Base-by-base conservation (phyloP, 2,888 invertebrate genomes). In the Halictus ligatus region DNA sequence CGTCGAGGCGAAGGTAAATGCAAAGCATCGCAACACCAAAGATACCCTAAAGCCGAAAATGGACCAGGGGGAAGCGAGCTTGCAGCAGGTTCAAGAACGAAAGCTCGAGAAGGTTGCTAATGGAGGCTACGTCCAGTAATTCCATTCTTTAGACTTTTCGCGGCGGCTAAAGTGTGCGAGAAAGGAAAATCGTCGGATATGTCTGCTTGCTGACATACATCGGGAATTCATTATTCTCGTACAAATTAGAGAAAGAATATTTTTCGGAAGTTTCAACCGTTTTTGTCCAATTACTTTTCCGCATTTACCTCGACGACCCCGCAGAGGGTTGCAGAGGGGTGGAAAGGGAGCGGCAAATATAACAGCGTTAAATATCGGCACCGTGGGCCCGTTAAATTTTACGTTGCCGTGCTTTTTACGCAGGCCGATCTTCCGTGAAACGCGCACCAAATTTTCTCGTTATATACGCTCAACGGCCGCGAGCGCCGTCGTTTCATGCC, bases 341-440 rank as follows among this genome's bases (percentile, higher is more conserved):
- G 43, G 64, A 13, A 7, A 46, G 58, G 25, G 25, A 10, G 60
- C 15, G 48, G 40, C 35, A 84, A 76, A 54, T 69, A 72, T 25
- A 60, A 15, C 60, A 35, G 73, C 29, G 78, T 67, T 75, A 81
- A 86, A 84, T 71, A 80, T 79, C 69, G 60, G 25, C 25, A 50
- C 69, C 40, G 48, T n/a, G 29, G 74, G 50, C 64, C 18, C 73
- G 50, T 74, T 67, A 75, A 78, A 75, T 81, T 80, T 83, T 80
- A 29, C 73, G 60, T n/a, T 72, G 21, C 25, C 50, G 78, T 29
- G 48, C 60, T 80, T 83, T 78, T 67, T 46, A 54, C 78, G 73
- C 75, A 72, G 64, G 15, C 48, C 48, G 58, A 74, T 67, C 75
- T 60, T 15, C 40, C 60, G 77, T 35, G 79, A 60, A 73, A 76